Percentiles rank a stretch among this genome's conserved stretches.
phyloP scores from a whole-genome alignment of 1,140 invertebrate genomes.

The Bombyx mandarina region DNA sequence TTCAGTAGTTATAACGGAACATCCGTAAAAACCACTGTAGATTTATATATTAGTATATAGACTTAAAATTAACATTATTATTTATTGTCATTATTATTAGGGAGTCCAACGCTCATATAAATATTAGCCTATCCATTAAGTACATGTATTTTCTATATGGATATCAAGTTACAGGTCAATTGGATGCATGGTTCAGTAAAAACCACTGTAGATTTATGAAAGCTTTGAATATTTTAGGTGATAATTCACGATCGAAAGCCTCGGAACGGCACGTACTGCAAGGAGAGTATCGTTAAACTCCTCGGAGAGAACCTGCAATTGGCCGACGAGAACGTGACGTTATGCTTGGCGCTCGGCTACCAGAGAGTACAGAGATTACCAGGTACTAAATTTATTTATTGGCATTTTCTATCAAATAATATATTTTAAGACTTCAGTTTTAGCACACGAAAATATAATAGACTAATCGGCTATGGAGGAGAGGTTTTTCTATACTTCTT shows the following conservation, averaged over 20 bases:
- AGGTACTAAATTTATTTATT: slow-evolving; percentile 28
- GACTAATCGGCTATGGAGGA: neutral
- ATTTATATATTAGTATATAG: neutral
- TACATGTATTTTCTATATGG: too few species aligned
- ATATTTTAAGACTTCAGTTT: neutral
- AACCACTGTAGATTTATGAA: neutral
- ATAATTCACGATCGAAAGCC: slow-evolving; percentile 66
- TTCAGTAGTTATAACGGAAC: too few species aligned
- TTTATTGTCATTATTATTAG: too few species aligned
- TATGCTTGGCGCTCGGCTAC: slow-evolving; percentile 59
- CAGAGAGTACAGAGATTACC: slow-evolving; percentile 60
- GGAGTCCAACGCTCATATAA: too few species aligned
- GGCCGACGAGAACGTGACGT: slow-evolving; percentile 63
- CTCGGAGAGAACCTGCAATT: slow-evolving; percentile 62
- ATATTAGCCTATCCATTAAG: too few species aligned
- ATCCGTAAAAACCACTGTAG: neutral
- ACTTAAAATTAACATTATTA: too few species aligned
- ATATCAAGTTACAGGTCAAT: too few species aligned
- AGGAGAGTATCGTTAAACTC: slow-evolving; percentile 60
- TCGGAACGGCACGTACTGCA: slow-evolving; percentile 60
- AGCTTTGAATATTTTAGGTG: slow-evolving; percentile 21
- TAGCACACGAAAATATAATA: neutral
- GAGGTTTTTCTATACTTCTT: too few species aligned
- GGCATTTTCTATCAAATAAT: neutral
- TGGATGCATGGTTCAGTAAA: neutral